Evolutionary conservation across 2,888 invertebrate genomes (phyloP).

Genomic region (Orchestes rusci): DNA sequence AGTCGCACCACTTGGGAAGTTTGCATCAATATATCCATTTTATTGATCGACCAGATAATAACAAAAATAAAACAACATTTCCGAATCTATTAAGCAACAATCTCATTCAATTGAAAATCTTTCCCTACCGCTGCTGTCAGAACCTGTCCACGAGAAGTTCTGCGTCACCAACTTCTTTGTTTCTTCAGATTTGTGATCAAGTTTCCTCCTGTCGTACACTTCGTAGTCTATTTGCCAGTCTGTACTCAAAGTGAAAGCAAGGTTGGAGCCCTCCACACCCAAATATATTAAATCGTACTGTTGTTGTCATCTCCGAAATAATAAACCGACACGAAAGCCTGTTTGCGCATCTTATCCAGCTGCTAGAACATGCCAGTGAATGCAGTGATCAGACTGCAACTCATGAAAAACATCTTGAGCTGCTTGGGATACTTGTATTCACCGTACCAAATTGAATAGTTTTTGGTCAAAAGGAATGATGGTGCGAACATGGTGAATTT

Average conservation of each 20-base stretch:
- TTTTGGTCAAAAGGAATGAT: too few relatives aligned
- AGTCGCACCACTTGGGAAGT: too few relatives aligned
- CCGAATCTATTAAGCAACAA: too few relatives aligned
- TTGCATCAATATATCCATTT: too few relatives aligned
- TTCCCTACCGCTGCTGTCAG: slow-evolving; percentile 85
- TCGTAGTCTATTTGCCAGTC: slow-evolving; percentile 98
- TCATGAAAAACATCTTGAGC: slow-evolving; percentile 81
- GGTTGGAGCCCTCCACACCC: slow-evolving; percentile 96
- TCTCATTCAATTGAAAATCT: slow-evolving; percentile 97
- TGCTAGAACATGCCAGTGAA: slow-evolving; percentile 90
- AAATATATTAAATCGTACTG: slow-evolving; percentile 90
- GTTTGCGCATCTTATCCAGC: slow-evolving; percentile 95
- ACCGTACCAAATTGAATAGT: slow-evolving; percentile 95
- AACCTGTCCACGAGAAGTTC: slow-evolving; percentile 86
- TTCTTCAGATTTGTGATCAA: slow-evolving; percentile 71
- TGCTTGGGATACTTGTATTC: slow-evolving; percentile 96
- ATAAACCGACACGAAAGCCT: slow-evolving; percentile 88
- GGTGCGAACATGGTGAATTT: too few relatives aligned
- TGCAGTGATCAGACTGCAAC: slow-evolving; percentile 86
- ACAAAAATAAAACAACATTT: too few relatives aligned
- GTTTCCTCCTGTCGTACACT: slow-evolving; percentile 90
- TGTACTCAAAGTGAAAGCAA: slow-evolving; percentile 75
- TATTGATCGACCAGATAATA: too few relatives aligned
- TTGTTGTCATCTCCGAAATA: slow-evolving; percentile 90
- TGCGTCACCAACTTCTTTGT: slow-evolving; percentile 82